Conservation (phyloP, 1,140 invertebrate genomes). For the Vollenhovia emeryi region DNA sequence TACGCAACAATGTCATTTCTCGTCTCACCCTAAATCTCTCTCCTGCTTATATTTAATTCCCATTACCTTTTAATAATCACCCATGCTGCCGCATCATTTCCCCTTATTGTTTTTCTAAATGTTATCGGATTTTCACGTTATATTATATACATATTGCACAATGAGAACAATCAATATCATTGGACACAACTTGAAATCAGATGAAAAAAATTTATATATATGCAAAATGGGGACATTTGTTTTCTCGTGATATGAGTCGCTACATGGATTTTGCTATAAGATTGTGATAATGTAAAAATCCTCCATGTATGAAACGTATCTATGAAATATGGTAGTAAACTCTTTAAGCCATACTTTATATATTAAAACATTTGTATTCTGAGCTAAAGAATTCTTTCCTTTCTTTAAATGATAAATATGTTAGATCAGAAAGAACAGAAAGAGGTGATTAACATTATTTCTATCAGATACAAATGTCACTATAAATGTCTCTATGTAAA, state of each 20-base stretch:
- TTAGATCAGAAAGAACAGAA: background rate
- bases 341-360: background rate
- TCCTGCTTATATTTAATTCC: slow-evolving; percentile 88
- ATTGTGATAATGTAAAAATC: slow-evolving; percentile 1
- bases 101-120: background rate
- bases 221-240: slow-evolving; percentile 7
- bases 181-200: background rate
- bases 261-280: background rate
- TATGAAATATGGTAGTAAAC: background rate
- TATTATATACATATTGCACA: background rate
- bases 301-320: background rate
- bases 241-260: background rate
- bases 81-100: background rate
- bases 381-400: background rate
- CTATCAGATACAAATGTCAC: background rate
- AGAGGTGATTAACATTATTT: background rate
- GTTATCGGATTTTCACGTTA: background rate
- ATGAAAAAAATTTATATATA: background rate
- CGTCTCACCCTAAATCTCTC: slow-evolving; percentile 93
- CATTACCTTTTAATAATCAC: background rate
- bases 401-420: background rate
- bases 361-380: background rate
- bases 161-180: slow-evolving; percentile 7
- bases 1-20: slow-evolving; percentile 91
- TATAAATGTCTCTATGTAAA: background rate